These are phyloP conservation scores for Poecilia gillii DNA, from an alignment of 2,797 vertebrate genomes.

Conservation along the genomic window DNA sequence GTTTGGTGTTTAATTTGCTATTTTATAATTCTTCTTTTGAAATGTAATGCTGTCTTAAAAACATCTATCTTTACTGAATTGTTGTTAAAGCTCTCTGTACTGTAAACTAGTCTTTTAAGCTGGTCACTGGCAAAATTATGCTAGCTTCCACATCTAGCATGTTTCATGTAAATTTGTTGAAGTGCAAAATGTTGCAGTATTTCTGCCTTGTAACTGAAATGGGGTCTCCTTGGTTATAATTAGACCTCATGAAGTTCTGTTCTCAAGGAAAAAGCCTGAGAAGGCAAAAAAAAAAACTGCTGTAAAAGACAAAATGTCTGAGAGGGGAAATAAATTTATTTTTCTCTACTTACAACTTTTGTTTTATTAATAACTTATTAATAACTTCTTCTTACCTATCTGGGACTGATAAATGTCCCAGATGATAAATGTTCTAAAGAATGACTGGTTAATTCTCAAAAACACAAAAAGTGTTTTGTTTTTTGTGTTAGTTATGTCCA, in stretches of 20 bases:
- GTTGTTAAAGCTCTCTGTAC: background rate
- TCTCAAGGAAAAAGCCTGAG: constrained; percentile 40
- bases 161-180: background rate
- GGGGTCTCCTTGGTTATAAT: constrained; percentile 53
- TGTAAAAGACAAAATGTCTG: constrained; percentile 25
- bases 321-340: background rate
- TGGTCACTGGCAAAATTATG: background rate
- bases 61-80: background rate
- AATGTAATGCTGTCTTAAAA: background rate
- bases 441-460: background rate
- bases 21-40: background rate
- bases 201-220: constrained; percentile 15
- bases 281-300: constrained; percentile 44
- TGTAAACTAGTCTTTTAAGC: background rate
- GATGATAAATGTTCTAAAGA: background rate
- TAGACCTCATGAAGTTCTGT: constrained; percentile 33
- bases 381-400: background rate
- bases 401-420: background rate
- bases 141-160: background rate
- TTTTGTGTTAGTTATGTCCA: background rate
- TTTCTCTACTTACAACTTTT: background rate
- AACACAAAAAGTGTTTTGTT: background rate
- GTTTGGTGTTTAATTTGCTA: background rate
- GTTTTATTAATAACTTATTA: background rate
- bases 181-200: constrained; percentile 7